Conservation (phyloP, 2,113 vertebrate species). For the Heptranchias perlo region DNA sequence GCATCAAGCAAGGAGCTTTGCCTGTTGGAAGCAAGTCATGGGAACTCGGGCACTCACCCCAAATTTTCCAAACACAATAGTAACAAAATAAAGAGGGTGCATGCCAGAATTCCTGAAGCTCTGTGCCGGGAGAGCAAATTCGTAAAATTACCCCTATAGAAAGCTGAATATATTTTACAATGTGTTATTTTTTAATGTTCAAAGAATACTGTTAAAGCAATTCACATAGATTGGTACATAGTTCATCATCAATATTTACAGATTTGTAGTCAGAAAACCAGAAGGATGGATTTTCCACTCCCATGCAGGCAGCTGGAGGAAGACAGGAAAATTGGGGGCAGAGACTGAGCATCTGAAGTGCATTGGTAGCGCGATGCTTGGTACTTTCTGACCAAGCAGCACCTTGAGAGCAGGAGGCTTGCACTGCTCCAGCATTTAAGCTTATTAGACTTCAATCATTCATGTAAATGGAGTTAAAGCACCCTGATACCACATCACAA, state of each 20-base stretch:
- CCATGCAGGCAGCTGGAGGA: too few relatives aligned
- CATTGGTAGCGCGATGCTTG: not conserved
- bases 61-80: too few relatives aligned
- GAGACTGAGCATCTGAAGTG: not conserved
- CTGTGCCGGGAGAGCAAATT: too few relatives aligned
- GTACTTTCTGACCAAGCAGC: not conserved
- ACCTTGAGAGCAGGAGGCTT: not conserved
- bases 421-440: not conserved
- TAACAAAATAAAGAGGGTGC: too few relatives aligned
- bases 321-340: too few relatives aligned
- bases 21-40: too few relatives aligned
- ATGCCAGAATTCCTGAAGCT: too few relatives aligned
- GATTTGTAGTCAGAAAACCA: not conserved
- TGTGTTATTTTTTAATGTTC: not conserved
- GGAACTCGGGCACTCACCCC: too few relatives aligned
- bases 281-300: too few relatives aligned
- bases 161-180: not conserved
- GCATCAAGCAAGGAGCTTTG: too few relatives aligned
- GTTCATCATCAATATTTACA: not conserved
- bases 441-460: not conserved
- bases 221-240: not conserved
- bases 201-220: not conserved
- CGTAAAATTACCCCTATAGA: too few relatives aligned
- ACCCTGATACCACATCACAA: too few relatives aligned
- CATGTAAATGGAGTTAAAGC: not conserved